Conservation (phyloP, 2,113 vertebrate genomes). For the Pseudonaja textilis region DNA sequence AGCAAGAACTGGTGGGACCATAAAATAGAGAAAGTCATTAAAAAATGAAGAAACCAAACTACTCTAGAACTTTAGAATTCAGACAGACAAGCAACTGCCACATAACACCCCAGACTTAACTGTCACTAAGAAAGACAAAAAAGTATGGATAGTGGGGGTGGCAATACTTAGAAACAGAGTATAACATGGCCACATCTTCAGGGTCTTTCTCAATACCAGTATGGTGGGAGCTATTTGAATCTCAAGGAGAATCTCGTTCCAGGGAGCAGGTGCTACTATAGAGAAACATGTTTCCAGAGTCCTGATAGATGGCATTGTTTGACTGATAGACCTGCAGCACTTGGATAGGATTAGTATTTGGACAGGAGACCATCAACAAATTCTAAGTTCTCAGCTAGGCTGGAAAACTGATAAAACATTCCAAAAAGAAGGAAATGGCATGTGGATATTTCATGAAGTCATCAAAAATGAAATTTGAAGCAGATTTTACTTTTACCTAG, state of each 20-base stretch:
- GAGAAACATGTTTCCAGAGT: background rate
- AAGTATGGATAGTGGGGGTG: background rate
- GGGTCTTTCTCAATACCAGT: background rate
- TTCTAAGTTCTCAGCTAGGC: background rate
- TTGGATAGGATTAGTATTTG: background rate
- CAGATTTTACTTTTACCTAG: background rate
- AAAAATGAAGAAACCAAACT: background rate
- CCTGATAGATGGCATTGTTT: background rate
- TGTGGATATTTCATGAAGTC: background rate
- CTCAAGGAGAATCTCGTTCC: background rate
- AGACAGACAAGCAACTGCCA: background rate
- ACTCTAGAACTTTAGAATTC: background rate
- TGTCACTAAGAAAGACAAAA: background rate
- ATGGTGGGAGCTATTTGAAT: background rate
- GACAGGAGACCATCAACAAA: background rate
- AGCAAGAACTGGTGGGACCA: background rate
- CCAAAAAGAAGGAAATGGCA: background rate
- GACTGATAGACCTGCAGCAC: background rate
- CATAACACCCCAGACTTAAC: background rate
- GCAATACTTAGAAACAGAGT: background rate
- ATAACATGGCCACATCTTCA: background rate
- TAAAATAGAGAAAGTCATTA: background rate
- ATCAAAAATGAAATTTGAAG: background rate
- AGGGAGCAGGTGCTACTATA: background rate
- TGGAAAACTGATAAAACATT: background rate